These are phyloP conservation scores for Pygathrix nemaeus DNA, from an alignment of 2,113 vertebrate species.

Conservation along the genomic window DNA sequence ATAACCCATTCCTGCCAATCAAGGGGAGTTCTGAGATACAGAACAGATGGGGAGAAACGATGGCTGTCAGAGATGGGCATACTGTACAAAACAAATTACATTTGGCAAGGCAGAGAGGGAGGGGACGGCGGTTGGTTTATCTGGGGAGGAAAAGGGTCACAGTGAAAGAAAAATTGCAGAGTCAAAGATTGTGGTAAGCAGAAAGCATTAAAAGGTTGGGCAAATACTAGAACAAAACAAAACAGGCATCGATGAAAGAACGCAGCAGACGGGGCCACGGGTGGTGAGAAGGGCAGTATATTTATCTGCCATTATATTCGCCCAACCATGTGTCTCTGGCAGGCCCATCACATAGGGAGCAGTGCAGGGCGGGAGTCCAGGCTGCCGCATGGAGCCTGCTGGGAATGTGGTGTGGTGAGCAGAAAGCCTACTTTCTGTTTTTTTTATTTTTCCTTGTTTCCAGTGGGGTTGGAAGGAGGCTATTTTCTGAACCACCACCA, in stretches of 20 bases:
- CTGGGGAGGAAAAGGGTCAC: no score
- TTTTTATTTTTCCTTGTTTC: no score
- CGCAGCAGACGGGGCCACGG: not conserved
- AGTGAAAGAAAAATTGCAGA: not conserved
- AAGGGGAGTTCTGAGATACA: not conserved
- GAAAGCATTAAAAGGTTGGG: not conserved
- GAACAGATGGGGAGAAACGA: not conserved
- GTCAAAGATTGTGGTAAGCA: not conserved
- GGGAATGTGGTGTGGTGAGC: not conserved
- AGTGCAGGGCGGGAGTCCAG: rapidly evolving
- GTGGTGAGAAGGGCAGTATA: not conserved
- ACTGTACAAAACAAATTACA: no score
- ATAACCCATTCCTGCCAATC: not conserved
- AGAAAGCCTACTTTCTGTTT: not conserved
- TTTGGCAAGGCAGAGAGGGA: not conserved
- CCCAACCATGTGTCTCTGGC: not conserved
- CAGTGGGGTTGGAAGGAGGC: not conserved
- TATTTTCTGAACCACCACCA: not conserved
- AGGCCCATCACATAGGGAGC: not conserved
- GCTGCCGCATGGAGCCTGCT: not conserved
- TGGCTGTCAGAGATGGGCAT: not conserved
- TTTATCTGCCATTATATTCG: rapidly evolving
- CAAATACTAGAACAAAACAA: not conserved
- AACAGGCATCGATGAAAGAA: not conserved
- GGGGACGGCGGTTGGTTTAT: not conserved